Percentiles rank a stretch among this genome's conserved stretches.
Evolutionary conservation across 2,888 invertebrate species (phyloP).

Genomic region (Oxyteleia sp.): DNA sequence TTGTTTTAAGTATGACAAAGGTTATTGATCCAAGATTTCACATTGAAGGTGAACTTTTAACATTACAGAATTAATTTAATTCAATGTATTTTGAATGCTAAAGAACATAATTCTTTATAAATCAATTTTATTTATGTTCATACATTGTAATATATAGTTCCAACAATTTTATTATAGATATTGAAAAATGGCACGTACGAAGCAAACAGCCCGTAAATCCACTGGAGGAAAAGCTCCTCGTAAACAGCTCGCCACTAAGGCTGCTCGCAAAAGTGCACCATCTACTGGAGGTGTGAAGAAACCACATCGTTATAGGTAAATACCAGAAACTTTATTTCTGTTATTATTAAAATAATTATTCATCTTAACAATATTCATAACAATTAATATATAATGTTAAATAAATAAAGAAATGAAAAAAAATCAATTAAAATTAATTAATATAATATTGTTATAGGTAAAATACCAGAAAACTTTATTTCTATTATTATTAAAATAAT

Average conservation of each 20-base stretch:
- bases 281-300: conserved; percentile 27
- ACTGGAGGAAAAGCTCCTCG: conserved; percentile 37
- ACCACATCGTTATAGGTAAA: conserved; percentile 27
- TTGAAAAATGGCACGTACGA: conserved; percentile 32
- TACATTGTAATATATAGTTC: too few relatives aligned
- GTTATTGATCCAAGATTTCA: too few relatives aligned
- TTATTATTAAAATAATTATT: not conserved
- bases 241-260: conserved; percentile 28
- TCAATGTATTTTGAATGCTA: too few relatives aligned
- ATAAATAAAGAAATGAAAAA: too few relatives aligned
- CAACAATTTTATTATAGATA: too few relatives aligned
- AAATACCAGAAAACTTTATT: not conserved
- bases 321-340: not conserved
- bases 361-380: not conserved
- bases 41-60: too few relatives aligned
- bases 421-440: too few relatives aligned
- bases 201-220: conserved; percentile 37
- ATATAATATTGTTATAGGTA: conserved; percentile 21
- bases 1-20: too few relatives aligned
- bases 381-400: not conserved
- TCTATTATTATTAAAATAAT: not conserved
- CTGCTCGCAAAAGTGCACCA: conserved; percentile 20
- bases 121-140: too few relatives aligned
- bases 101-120: too few relatives aligned
- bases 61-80: too few relatives aligned